Percentiles rank a stretch among this genome's conserved stretches.
These are phyloP conservation scores for Limenitis camilla DNA, from an alignment of 2,888 invertebrate species.

Conservation along the genomic window DNA sequence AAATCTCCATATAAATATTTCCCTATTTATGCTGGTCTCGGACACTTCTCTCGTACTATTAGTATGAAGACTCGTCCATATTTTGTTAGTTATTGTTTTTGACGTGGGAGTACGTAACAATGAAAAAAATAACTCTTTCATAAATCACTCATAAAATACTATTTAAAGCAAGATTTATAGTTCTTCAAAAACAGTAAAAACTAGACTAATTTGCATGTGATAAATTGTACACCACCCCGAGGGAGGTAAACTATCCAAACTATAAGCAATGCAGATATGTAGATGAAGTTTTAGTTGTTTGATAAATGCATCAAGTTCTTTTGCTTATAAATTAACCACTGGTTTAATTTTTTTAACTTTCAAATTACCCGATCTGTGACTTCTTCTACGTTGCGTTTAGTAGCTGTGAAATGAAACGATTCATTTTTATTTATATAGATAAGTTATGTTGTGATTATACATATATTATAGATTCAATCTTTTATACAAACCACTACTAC, in stretches of 20 bases:
- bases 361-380: too few relatives aligned
- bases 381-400: too few relatives aligned
- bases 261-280: constrained; percentile 5
- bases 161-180: too few relatives aligned
- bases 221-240: constrained; percentile 16
- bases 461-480: too few relatives aligned
- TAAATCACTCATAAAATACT: constrained; percentile 10
- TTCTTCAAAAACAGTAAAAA: constrained; percentile 13
- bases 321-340: background rate
- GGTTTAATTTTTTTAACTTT: background rate
- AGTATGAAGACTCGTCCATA: background rate
- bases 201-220: constrained; percentile 18
- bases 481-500: too few relatives aligned
- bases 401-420: too few relatives aligned
- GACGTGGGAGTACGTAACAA: constrained; percentile 2
- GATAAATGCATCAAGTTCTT: constrained; percentile 5
- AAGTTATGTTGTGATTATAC: too few relatives aligned
- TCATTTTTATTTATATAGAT: too few relatives aligned
- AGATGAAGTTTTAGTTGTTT: constrained; percentile 8
- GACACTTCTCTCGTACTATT: background rate
- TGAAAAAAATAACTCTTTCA: constrained; percentile 1
- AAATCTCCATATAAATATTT: too few relatives aligned
- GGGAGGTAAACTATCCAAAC: constrained; percentile 11
- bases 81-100: too few relatives aligned
- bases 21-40: background rate